Evolutionary conservation across 2,113 vertebrate species (phyloP).

Genomic region (Forbesichthys papilliferus): DNA sequence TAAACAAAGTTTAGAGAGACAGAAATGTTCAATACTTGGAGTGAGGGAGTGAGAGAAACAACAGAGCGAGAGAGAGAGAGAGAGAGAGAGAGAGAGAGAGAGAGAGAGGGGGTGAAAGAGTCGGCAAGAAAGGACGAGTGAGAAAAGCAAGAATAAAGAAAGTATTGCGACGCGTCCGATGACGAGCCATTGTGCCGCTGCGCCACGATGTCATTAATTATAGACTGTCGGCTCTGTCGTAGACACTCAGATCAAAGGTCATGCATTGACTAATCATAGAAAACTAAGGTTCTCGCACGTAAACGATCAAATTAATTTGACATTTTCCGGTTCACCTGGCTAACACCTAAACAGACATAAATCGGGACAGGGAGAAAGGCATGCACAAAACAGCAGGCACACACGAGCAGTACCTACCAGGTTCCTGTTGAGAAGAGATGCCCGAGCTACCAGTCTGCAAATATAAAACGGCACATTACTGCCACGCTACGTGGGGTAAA

Average conservation of each 20-base stretch:
- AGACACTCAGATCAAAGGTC: constrained; percentile 92
- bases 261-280: constrained; percentile 84
- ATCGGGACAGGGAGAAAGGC: constrained; percentile 61
- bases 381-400: neutral
- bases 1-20: constrained; percentile 83
- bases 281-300: constrained; percentile 74
- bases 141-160: constrained; percentile 26
- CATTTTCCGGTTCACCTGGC: constrained; percentile 63
- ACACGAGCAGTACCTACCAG: constrained; percentile 88
- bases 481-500: constrained; percentile 63
- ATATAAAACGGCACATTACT: constrained; percentile 87
- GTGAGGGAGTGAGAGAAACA: constrained; percentile 37
- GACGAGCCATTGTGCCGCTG: constrained; percentile 61
- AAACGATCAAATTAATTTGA: constrained; percentile 82
- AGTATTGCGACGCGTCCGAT: constrained; percentile 51
- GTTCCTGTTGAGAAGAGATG: constrained; percentile 86
- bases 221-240: constrained; percentile 76
- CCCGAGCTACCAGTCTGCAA: constrained; percentile 87
- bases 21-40: constrained; percentile 76
- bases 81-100: constrained; percentile 15
- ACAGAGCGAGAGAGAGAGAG: constrained; percentile 22
- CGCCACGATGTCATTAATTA: constrained; percentile 71
- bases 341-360: constrained; percentile 36
- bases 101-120: neutral
- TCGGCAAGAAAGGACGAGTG: constrained; percentile 13